Evolutionary conservation across 2,797 vertebrate species (phyloP).

Genomic region (Clamator glandarius): DNA sequence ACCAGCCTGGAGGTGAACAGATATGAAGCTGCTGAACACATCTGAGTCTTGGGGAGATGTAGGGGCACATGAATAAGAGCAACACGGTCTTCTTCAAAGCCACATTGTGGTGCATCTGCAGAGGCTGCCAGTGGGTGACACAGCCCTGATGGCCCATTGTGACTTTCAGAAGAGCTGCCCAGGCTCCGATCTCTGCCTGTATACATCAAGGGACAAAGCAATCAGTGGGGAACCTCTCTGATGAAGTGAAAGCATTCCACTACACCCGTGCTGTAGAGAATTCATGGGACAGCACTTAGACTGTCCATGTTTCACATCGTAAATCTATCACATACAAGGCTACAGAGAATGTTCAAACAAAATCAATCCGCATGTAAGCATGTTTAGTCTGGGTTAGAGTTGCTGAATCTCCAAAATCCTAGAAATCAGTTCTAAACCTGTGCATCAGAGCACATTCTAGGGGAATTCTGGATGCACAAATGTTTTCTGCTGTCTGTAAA

Average conservation of each 20-base stretch:
- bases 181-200: neutral
- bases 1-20: neutral
- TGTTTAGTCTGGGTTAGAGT: neutral
- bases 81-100: neutral
- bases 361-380: neutral
- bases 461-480: neutral
- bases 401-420: neutral
- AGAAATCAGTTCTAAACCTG: neutral
- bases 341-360: neutral
- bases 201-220: rapidly evolving
- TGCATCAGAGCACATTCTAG: neutral
- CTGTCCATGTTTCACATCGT: neutral
- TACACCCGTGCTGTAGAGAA: neutral
- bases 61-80: neutral
- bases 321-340: neutral
- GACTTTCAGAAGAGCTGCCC: neutral
- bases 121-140: neutral
- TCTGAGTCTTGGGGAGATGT: neutral
- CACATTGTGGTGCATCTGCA: neutral
- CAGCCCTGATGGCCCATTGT: neutral
- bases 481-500: neutral
- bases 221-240: neutral
- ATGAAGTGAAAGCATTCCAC: neutral
- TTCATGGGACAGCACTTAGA: rapidly evolving
- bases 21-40: neutral